These are phyloP conservation scores for Ploceus nigricollis DNA, from an alignment of 2,113 vertebrate genomes.

Conservation along the genomic window DNA sequence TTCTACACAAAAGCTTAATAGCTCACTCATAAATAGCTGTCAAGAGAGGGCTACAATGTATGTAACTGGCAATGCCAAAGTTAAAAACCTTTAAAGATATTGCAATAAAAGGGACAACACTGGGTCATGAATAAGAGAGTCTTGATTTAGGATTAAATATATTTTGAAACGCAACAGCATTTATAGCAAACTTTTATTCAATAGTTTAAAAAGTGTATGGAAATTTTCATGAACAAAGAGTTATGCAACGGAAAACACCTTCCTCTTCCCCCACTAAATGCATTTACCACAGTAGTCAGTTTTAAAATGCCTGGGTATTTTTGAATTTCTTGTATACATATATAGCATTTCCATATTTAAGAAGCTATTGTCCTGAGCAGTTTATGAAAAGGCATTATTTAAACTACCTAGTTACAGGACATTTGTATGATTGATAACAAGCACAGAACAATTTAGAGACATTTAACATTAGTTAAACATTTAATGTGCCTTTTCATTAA, in stretches of 20 bases:
- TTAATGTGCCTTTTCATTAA: slow-evolving; percentile 64
- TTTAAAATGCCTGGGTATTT: slow-evolving; percentile 17
- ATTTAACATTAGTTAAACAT: too few species aligned
- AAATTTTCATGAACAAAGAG: slow-evolving; percentile 39
- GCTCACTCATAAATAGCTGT: background rate
- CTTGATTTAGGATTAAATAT: slow-evolving; percentile 21
- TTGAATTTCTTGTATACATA: background rate
- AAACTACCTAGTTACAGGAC: slow-evolving; percentile 39
- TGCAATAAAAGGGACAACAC: background rate
- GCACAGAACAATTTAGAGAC: slow-evolving; percentile 46
- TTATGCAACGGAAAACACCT: slow-evolving; percentile 25
- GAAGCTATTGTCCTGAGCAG: slow-evolving; percentile 50
- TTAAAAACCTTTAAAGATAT: background rate
- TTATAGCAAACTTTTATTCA: slow-evolving; percentile 69
- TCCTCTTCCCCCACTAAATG: background rate
- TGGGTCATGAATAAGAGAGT: background rate
- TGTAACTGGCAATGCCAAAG: accelerated
- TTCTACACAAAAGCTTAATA: background rate
- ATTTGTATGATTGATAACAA: slow-evolving; percentile 53
- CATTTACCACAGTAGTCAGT: slow-evolving; percentile 17
- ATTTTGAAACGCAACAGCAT: slow-evolving; percentile 46
- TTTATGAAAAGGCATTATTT: slow-evolving; percentile 26
- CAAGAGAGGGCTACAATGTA: background rate
- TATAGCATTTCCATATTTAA: slow-evolving; percentile 21
- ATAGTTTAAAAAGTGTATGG: slow-evolving; percentile 55